These are phyloP conservation scores for human DNA, from an alignment of 2,113 vertebrate species.

Conservation along the genomic window DNA sequence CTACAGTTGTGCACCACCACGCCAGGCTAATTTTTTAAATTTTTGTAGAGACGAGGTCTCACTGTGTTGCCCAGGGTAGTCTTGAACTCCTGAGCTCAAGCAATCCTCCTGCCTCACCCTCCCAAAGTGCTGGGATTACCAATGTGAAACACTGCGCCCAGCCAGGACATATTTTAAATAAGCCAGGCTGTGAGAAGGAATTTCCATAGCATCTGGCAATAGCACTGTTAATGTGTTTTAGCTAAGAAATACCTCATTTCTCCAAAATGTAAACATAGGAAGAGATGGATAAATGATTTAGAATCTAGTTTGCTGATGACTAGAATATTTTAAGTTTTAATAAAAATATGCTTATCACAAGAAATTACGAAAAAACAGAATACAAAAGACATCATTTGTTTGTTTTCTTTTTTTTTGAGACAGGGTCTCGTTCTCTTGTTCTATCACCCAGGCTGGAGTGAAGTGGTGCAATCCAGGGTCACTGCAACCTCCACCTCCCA, in stretches of 20 bases:
- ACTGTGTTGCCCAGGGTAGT: background rate
- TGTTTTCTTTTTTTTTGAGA: background rate
- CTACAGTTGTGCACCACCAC: background rate
- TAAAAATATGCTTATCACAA: background rate
- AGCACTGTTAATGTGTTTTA: background rate
- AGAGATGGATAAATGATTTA: background rate
- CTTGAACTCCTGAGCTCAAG: background rate
- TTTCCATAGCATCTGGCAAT: background rate
- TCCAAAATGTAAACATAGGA: background rate
- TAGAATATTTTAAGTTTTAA: constrained; percentile 29
- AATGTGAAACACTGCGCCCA: too few species aligned
- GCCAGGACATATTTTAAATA: constrained; percentile 22
- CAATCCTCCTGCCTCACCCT: background rate
- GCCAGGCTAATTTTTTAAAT: background rate
- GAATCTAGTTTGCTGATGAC: background rate
- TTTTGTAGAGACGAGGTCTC: background rate
- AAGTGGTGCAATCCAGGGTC: too few species aligned
- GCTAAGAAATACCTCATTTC: background rate
- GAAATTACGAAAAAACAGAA: constrained; percentile 2
- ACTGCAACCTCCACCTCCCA: too few species aligned
- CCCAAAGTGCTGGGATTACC: background rate
- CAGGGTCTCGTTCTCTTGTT: too few species aligned
- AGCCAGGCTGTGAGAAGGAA: background rate
- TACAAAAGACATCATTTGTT: constrained; percentile 9
- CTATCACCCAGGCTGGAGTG: too few species aligned